Percentiles rank a stretch among this genome's conserved stretches.
phyloP scores from a whole-genome alignment of 1,140 invertebrate genomes.

The Euglossa dilemma region DNA sequence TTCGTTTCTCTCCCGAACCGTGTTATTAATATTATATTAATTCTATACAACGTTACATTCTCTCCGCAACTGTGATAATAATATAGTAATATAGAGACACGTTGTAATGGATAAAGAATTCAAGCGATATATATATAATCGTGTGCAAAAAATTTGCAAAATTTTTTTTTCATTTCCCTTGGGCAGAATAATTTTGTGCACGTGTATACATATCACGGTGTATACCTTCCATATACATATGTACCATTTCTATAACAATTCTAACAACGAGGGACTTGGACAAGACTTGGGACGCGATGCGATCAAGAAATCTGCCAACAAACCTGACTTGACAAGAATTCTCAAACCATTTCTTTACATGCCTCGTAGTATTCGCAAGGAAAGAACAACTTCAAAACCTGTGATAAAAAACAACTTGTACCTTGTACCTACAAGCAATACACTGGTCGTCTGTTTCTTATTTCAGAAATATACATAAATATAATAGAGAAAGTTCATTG shows the following conservation, averaged over 20 bases:
- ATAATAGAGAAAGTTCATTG: constrained; percentile 32
- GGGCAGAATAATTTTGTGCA: constrained; percentile 17
- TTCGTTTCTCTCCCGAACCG: constrained; percentile 44
- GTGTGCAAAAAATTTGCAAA: neutral
- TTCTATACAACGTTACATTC: constrained; percentile 49
- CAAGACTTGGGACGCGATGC: neutral
- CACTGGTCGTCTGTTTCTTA: constrained; percentile 38
- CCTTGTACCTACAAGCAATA: constrained; percentile 8
- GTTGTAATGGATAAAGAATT: constrained; percentile 29
- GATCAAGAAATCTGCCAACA: neutral
- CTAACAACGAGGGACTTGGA: no score
- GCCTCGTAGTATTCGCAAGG: neutral
- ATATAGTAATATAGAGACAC: constrained; percentile 5
- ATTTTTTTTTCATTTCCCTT: neutral
- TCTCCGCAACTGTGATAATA: neutral
- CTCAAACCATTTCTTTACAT: constrained; percentile 14
- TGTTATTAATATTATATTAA: constrained; percentile 58
- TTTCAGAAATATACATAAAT: constrained; percentile 49
- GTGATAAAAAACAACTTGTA: constrained; percentile 9
- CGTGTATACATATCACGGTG: neutral
- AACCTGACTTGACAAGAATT: neutral
- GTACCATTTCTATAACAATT: neutral
- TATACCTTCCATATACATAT: neutral
- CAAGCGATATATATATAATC: neutral
- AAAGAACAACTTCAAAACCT: neutral